phyloP scores from a whole-genome alignment of 2,113 vertebrate genomes.

The Corvus cornix region DNA sequence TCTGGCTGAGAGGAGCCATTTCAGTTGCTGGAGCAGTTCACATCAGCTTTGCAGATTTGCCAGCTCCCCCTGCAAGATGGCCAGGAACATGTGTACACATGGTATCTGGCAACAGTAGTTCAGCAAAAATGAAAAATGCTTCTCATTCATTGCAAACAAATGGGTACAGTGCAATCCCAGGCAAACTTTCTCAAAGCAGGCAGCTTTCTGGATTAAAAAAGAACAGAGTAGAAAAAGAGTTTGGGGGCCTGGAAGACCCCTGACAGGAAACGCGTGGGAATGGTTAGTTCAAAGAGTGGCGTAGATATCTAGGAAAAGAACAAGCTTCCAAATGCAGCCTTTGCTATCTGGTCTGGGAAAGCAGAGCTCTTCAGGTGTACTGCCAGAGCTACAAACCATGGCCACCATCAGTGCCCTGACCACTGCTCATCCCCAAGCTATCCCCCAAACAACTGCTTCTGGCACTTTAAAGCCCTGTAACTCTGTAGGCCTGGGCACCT shows the following conservation, averaged over 20 bases:
- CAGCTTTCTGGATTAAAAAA: background rate
- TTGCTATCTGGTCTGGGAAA: background rate
- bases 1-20: constrained; percentile 8
- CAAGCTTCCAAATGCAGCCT: background rate
- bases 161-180: constrained; percentile 26
- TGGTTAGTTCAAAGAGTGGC: background rate
- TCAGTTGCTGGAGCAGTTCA: background rate
- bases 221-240: background rate
- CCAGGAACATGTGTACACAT: constrained; percentile 18
- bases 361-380: background rate
- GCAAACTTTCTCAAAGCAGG: constrained; percentile 12
- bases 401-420: background rate
- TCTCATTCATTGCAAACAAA: constrained; percentile 60
- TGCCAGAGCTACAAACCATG: background rate
- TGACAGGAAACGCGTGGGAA: background rate
- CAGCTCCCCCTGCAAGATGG: constrained; percentile 39
- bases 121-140: constrained; percentile 51
- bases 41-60: constrained; percentile 41
- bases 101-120: constrained; percentile 55
- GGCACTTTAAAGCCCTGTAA: background rate
- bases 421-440: background rate
- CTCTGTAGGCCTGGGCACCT: background rate
- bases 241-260: background rate
- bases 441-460: background rate
- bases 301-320: background rate